A percentile compares a stretch with the other conserved stretches of the same genome.
phyloP scores from a whole-genome alignment of 2,113 vertebrate species.

The Cariama cristata region DNA sequence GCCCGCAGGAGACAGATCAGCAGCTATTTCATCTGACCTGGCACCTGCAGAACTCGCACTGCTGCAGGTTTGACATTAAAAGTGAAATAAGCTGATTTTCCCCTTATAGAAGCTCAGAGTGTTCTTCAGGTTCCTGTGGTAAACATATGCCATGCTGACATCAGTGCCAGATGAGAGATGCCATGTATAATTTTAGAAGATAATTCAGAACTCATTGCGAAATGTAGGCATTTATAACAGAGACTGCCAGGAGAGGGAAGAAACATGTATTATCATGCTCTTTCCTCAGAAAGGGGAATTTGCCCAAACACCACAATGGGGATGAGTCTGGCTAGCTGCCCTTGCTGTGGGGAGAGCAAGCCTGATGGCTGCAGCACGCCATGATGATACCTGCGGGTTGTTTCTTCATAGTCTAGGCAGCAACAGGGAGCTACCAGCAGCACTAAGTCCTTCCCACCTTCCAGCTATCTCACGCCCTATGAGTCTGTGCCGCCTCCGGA shows the following conservation, averaged over 20 bases:
- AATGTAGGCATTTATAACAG: background rate
- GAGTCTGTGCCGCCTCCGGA: background rate
- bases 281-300: conserved; percentile 34
- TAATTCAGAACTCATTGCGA: conserved; percentile 25
- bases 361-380: background rate
- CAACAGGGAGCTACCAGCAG: background rate
- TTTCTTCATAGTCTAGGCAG: background rate
- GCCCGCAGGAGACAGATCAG: background rate
- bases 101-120: background rate
- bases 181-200: conserved; percentile 39
- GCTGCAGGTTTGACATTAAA: background rate
- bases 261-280: conserved; percentile 18
- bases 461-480: background rate
- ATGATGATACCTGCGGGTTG: background rate
- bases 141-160: background rate
- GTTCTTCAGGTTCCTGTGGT: background rate
- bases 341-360: background rate
- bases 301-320: background rate
- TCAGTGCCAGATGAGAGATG: conserved; percentile 21
- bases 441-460: background rate
- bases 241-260: background rate
- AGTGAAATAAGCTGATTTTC: background rate
- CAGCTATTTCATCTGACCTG: background rate
- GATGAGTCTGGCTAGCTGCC: conserved; percentile 12
- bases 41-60: background rate